These are phyloP conservation scores for Protonemura montana DNA, from an alignment of 2,888 invertebrate species.

Conservation along the genomic window DNA sequence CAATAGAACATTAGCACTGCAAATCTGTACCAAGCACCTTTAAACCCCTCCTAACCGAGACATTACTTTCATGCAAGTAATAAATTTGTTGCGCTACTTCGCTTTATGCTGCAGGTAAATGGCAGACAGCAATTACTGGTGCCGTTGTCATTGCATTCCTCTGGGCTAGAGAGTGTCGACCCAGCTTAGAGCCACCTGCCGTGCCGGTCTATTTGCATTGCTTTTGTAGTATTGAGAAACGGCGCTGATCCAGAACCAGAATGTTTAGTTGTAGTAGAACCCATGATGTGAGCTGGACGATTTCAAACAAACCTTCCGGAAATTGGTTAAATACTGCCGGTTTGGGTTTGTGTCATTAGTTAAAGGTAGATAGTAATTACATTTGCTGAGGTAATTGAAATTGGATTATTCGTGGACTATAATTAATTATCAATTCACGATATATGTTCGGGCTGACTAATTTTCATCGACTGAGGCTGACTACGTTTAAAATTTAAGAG, in stretches of 20 bases:
- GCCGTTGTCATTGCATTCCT: neutral
- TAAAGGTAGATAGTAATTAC: neutral
- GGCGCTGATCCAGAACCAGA: neutral
- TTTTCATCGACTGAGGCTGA: neutral
- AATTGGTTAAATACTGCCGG: neutral
- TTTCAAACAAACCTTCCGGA: neutral
- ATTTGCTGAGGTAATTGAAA: neutral
- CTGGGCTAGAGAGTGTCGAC: neutral
- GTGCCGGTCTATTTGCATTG: neutral
- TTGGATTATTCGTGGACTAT: neutral
- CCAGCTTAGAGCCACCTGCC: neutral
- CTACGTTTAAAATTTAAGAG: neutral
- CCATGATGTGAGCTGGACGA: neutral
- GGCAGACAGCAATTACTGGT: neutral
- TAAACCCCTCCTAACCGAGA: neutral
- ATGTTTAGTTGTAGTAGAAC: neutral
- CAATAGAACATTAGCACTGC: neutral
- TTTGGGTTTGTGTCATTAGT: neutral
- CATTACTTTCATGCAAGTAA: constrained; percentile 12
- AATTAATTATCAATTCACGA: neutral
- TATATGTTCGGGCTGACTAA: neutral
- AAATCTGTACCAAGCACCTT: constrained; percentile 7
- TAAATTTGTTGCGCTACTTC: neutral
- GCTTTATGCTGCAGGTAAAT: neutral
- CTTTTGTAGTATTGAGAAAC: neutral